phyloP scores from a whole-genome alignment of 2,797 vertebrate species.

The Sitta carolinensis region DNA sequence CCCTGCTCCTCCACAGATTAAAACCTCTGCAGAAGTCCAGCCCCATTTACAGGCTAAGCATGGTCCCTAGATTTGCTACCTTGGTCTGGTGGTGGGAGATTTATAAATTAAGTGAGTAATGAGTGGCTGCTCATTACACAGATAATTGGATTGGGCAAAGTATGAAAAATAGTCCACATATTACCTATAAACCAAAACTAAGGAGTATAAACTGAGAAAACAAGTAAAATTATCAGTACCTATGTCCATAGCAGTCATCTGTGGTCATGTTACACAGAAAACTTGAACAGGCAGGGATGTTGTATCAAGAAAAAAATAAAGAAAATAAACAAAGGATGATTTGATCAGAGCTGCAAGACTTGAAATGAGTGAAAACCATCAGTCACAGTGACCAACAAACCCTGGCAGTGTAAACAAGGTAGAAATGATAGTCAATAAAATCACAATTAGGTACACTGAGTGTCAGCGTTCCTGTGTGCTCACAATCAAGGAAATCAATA shows the following conservation, averaged over 20 bases:
- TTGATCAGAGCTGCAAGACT: conserved; percentile 24
- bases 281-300: not conserved
- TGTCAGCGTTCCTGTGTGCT: conserved; percentile 62
- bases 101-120: not conserved
- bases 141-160: not conserved
- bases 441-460: conserved; percentile 69
- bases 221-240: not conserved
- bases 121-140: not conserved
- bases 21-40: not conserved
- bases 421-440: conserved; percentile 77
- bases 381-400: conserved; percentile 55
- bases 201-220: not conserved
- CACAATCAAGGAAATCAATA: conserved; percentile 72
- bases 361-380: conserved; percentile 66
- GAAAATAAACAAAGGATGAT: not conserved
- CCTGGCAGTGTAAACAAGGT: conserved; percentile 71
- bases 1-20: not conserved
- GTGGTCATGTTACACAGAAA: not conserved
- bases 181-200: not conserved
- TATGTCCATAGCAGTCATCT: not conserved
- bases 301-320: not conserved
- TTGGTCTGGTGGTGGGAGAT: not conserved
- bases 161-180: not conserved
- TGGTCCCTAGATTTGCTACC: not conserved
- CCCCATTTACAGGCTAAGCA: not conserved